These are phyloP conservation scores for Acanthosoma haemorrhoidale DNA, from an alignment of 2,888 invertebrate genomes.

Conservation along the genomic window DNA sequence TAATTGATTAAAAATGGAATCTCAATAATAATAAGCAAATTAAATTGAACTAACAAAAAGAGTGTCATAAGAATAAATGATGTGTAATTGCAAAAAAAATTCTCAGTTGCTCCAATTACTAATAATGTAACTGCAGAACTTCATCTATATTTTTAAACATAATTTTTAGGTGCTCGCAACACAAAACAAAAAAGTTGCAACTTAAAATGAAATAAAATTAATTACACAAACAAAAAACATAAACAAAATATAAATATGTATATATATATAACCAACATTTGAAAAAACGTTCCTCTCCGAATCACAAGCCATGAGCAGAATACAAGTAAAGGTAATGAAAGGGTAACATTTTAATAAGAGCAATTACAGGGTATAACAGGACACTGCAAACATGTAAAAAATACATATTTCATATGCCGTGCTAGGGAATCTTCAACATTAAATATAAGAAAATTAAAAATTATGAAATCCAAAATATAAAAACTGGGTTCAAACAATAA, in stretches of 20 bases:
- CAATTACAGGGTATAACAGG: not conserved
- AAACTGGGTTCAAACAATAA: slow-evolving; percentile 3
- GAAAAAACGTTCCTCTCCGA: slow-evolving; percentile 7
- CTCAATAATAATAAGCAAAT: not conserved
- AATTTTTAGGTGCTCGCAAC: too few species aligned
- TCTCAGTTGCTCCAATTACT: too few species aligned
- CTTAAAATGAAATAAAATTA: too few species aligned
- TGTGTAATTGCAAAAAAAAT: too few species aligned
- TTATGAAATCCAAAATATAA: not conserved
- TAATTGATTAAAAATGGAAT: not conserved
- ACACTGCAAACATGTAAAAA: slow-evolving; percentile 5
- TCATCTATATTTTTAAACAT: too few species aligned
- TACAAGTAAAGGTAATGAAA: not conserved
- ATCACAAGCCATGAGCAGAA: slow-evolving; percentile 1
- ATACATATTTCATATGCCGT: slow-evolving; percentile 2
- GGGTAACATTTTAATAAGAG: not conserved
- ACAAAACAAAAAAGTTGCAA: too few species aligned
- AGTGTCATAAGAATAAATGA: too few species aligned
- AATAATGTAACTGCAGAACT: too few species aligned
- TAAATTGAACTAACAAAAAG: too few species aligned
- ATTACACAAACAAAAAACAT: too few species aligned
- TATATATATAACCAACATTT: not conserved
- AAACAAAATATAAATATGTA: not conserved
- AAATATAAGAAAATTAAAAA: slow-evolving; percentile 4
- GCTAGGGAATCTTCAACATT: slow-evolving; percentile 5